A percentile compares a stretch with the other conserved stretches of the same genome.
Evolutionary conservation across 2,888 invertebrate genomes (phyloP).

Genomic region (Automeris io): DNA sequence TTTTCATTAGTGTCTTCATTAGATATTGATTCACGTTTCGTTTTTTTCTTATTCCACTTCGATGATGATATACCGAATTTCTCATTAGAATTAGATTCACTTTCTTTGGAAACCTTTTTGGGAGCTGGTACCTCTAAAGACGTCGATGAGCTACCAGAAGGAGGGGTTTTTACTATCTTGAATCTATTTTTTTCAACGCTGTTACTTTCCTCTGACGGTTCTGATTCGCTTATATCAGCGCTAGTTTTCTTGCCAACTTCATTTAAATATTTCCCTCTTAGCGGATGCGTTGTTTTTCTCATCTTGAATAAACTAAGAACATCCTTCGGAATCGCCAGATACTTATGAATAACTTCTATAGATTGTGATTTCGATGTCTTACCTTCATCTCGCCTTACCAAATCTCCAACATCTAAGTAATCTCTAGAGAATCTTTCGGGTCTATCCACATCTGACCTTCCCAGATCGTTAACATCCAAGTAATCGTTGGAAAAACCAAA

Average conservation of each 20-base stretch:
- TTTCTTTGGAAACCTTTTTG: background rate
- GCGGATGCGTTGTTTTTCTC: background rate
- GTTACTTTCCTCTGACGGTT: background rate
- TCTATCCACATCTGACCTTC: background rate
- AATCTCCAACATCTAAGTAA: slow-evolving; percentile 19
- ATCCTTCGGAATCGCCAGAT: background rate
- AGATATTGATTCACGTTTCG: slow-evolving; percentile 9
- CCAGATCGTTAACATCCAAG: slow-evolving; percentile 17
- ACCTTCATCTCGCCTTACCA: slow-evolving; percentile 5
- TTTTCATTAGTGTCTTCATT: no score
- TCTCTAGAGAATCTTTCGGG: slow-evolving; percentile 14
- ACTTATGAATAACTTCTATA: background rate
- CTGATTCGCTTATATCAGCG: background rate
- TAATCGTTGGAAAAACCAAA: slow-evolving; percentile 21
- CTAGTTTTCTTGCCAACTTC: background rate
- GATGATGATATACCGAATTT: background rate
- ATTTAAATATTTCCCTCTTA: background rate
- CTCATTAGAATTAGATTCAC: slow-evolving; percentile 3
- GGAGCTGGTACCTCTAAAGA: slow-evolving; percentile 1
- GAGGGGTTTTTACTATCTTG: background rate
- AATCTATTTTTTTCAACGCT: slow-evolving; percentile 1
- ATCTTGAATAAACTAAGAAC: background rate
- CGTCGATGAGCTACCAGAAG: background rate
- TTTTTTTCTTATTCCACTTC: slow-evolving; percentile 5
- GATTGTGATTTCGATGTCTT: background rate